Percentiles rank a stretch among this genome's conserved stretches.
phyloP scores from a whole-genome alignment of 2,888 invertebrate species.

The Drosophila hamatofila region DNA sequence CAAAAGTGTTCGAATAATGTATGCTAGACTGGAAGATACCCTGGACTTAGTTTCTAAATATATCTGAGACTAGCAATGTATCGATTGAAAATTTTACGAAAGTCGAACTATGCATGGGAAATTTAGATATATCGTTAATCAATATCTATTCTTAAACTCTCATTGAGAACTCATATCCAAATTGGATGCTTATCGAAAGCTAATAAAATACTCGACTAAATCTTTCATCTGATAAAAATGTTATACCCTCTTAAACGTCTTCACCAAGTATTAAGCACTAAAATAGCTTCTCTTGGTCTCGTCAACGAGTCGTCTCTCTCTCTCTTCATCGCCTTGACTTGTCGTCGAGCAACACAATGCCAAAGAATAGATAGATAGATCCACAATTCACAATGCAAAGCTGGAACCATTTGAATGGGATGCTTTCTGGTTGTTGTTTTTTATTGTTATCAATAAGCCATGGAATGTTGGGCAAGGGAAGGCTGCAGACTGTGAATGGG shows the following conservation, averaged over 20 bases:
- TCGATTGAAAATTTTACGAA: no score
- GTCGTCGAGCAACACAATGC: slow-evolving; percentile 38
- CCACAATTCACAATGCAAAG: slow-evolving; percentile 31
- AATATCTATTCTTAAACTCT: no score
- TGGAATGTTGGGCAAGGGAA: slow-evolving; percentile 7
- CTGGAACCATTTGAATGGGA: slow-evolving; percentile 55
- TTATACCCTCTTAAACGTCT: not conserved
- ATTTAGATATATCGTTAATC: no score
- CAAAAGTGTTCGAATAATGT: not conserved
- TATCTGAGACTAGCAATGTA: no score
- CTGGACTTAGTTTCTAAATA: not conserved
- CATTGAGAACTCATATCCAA: not conserved
- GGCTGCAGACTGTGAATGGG: not conserved
- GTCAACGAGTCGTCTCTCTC: slow-evolving; percentile 1
- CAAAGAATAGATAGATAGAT: slow-evolving; percentile 31
- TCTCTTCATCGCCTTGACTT: slow-evolving; percentile 14
- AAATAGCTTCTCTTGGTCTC: slow-evolving; percentile 13
- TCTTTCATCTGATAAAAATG: not conserved
- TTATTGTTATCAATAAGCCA: slow-evolving; percentile 67
- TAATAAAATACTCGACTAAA: not conserved
- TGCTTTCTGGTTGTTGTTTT: slow-evolving; percentile 44
- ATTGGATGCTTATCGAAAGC: no score
- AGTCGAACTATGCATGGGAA: no score
- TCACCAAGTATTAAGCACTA: not conserved
- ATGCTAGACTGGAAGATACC: not conserved